Percentiles rank a stretch among this genome's conserved stretches.
phyloP scores from a whole-genome alignment of 2,797 vertebrate genomes.

The Helostoma temminkii region DNA sequence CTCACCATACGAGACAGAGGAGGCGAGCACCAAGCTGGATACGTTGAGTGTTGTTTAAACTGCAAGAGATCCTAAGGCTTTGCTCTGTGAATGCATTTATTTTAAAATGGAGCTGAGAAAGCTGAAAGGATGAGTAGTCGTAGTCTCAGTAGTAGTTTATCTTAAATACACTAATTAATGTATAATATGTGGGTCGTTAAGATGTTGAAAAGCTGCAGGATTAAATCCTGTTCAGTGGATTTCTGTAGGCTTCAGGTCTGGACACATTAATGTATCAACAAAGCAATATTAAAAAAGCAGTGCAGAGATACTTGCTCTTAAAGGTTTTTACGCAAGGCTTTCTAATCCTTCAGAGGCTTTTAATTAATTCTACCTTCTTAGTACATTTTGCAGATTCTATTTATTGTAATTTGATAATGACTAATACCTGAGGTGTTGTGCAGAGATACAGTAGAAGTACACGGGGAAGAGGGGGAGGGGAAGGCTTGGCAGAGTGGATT shows the following conservation, averaged over 20 bases:
- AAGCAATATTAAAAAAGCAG: constrained; percentile 15
- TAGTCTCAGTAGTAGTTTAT: background rate
- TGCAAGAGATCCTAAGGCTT: background rate
- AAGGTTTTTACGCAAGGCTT: no score
- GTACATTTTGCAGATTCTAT: no score
- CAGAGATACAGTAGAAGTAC: no score
- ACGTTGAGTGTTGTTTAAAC: constrained; percentile 72
- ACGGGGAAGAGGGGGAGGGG: no score
- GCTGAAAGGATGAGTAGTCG: constrained; percentile 38
- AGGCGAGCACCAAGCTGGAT: constrained; percentile 74
- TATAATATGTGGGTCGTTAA: background rate
- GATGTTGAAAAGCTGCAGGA: constrained; percentile 7
- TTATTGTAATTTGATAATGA: no score
- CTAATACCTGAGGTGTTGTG: no score
- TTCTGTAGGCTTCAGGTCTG: constrained; percentile 18
- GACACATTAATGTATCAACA: constrained; percentile 6
- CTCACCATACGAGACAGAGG: constrained; percentile 38
- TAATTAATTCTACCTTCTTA: no score
- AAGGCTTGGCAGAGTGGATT: no score
- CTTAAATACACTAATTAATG: background rate
- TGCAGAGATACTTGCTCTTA: no score
- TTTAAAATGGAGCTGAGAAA: constrained; percentile 15
- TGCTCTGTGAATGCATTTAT: constrained; percentile 7
- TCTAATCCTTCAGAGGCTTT: no score
- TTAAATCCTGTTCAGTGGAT: constrained; percentile 15